Conservation (phyloP, 2,797 vertebrate species). For the Sebastes minor region DNA sequence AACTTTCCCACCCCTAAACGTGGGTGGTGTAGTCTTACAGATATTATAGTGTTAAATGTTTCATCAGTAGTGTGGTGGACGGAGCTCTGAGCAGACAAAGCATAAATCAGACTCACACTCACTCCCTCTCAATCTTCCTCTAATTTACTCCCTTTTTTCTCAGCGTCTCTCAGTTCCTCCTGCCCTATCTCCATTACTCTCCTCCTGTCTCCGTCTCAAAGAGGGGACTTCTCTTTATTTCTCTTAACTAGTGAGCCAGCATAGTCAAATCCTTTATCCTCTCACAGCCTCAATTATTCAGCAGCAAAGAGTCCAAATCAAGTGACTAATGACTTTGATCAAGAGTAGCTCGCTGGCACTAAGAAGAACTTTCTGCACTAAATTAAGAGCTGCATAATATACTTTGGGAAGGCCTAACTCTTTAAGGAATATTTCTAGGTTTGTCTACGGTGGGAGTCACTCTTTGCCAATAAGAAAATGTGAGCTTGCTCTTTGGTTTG, state of each 20-base stretch:
- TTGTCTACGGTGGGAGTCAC: slow-evolving; percentile 4
- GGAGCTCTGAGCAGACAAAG: slow-evolving; percentile 42
- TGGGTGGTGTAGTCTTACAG: slow-evolving; percentile 23
- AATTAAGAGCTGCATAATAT: slow-evolving; percentile 68
- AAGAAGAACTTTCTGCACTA: slow-evolving; percentile 68
- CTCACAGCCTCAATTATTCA: slow-evolving; percentile 78
- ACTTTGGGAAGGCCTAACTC: slow-evolving; percentile 48
- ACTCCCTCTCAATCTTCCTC: slow-evolving; percentile 25
- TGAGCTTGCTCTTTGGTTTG: neutral
- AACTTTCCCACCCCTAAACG: neutral
- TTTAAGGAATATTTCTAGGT: slow-evolving; percentile 54
- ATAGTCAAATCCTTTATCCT: slow-evolving; percentile 71
- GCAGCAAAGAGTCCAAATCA: slow-evolving; percentile 74
- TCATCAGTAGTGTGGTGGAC: slow-evolving; percentile 48
- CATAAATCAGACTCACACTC: slow-evolving; percentile 33
- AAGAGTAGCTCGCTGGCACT: slow-evolving; percentile 70
- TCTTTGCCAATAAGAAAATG: slow-evolving; percentile 29
- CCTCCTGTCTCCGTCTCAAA: slow-evolving; percentile 11
- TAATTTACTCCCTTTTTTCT: slow-evolving; percentile 31
- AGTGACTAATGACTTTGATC: slow-evolving; percentile 81
- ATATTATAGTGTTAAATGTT: slow-evolving; percentile 60
- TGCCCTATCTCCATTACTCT: neutral
- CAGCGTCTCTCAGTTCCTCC: neutral
- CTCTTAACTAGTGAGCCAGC: slow-evolving; percentile 64
- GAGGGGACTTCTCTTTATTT: slow-evolving; percentile 57